phyloP scores from a whole-genome alignment of 2,113 vertebrate genomes.

The Caloenas nicobarica region DNA sequence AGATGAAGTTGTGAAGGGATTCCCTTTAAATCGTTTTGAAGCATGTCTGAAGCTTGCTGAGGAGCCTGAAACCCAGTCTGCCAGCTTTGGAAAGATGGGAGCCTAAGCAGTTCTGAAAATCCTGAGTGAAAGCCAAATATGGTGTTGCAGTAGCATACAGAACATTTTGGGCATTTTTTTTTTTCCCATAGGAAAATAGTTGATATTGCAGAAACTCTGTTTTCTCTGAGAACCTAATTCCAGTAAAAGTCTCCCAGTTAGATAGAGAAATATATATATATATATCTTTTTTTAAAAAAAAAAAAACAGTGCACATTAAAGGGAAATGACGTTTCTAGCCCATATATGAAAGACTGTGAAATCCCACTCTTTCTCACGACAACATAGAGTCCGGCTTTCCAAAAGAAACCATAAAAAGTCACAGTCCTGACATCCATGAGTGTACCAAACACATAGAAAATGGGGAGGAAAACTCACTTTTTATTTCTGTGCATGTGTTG shows the following conservation, averaged over 20 bases:
- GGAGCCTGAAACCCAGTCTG: not conserved
- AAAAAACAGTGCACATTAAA: not conserved
- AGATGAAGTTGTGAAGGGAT: slow-evolving; percentile 12
- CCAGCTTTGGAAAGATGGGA: not conserved
- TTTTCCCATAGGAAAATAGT: not conserved
- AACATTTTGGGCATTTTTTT: not conserved
- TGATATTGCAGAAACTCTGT: not conserved
- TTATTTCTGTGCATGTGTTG: rapidly evolving
- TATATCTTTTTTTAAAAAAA: too few relatives aligned
- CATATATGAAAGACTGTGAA: not conserved
- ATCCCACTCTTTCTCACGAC: not conserved
- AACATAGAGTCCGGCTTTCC: not conserved
- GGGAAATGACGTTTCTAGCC: not conserved
- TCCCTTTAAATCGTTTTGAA: slow-evolving; percentile 7
- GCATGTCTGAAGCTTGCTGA: not conserved
- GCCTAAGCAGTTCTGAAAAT: not conserved
- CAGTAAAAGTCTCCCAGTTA: not conserved
- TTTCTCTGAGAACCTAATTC: not conserved
- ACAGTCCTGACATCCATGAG: not conserved
- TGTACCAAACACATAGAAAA: not conserved
- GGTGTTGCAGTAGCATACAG: not conserved
- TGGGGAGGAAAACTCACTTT: not conserved
- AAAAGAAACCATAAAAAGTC: not conserved
- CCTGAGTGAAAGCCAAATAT: not conserved
- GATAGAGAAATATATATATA: too few relatives aligned